Percentiles rank a stretch among this genome's conserved stretches.
Evolutionary conservation across 1,140 invertebrate species (phyloP).

Genomic region (Pseudomyrmex flavicornis): DNA sequence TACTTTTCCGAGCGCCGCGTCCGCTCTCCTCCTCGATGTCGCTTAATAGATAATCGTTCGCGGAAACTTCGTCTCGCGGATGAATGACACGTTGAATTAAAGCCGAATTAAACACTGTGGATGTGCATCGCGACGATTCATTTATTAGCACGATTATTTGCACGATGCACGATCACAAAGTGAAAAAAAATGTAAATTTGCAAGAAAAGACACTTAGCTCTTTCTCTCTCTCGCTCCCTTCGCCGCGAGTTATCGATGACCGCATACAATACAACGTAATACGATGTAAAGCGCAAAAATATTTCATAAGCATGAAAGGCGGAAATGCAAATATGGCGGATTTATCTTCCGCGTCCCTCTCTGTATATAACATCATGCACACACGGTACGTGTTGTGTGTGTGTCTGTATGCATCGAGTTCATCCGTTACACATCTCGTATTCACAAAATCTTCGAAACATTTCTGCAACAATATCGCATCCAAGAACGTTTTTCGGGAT

Average conservation of each 20-base stretch:
- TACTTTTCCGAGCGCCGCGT: neutral
- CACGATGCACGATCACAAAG: no score
- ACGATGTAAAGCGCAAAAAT: conserved; percentile 4
- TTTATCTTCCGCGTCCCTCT: conserved; percentile 19
- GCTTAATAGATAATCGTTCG: conserved; percentile 16
- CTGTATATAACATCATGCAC: neutral
- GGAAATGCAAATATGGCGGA: conserved; percentile 18
- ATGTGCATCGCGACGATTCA: no score
- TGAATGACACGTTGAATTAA: no score
- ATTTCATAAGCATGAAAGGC: neutral
- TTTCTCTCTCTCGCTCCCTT: neutral
- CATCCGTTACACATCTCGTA: conserved; percentile 18
- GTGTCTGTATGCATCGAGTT: neutral
- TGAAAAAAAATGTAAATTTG: no score
- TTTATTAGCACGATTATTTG: no score
- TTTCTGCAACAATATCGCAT: conserved; percentile 31
- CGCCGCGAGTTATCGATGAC: neutral
- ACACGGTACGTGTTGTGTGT: neutral
- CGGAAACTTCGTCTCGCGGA: neutral
- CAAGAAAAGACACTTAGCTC: no score
- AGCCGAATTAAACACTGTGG: no score
- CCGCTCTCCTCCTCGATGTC: neutral
- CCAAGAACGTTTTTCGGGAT: conserved; percentile 22
- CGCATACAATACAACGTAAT: neutral
- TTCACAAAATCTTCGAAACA: conserved; percentile 40